phyloP scores from a whole-genome alignment of 64 coral and sea anemone genomes.

The Anthopleura sola region DNA sequence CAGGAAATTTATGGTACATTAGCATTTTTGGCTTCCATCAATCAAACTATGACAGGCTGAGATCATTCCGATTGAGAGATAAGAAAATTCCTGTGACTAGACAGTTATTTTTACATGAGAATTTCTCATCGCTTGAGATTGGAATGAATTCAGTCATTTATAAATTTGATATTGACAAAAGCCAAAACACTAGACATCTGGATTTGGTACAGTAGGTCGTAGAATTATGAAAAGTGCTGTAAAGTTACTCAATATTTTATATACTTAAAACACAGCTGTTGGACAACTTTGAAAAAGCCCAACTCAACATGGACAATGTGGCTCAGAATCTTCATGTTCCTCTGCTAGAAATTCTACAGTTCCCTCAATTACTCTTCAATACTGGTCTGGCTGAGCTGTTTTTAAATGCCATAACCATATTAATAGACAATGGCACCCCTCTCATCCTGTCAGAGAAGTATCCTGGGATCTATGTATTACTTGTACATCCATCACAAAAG shows the following conservation, averaged over 20 bases:
- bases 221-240: too few species aligned
- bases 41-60: too few species aligned
- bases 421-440: constrained; percentile 39
- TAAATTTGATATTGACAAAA: too few species aligned
- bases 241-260: neutral
- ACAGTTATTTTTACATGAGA: too few species aligned
- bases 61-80: too few species aligned
- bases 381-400: constrained; percentile 46
- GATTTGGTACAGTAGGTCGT: too few species aligned
- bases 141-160: too few species aligned
- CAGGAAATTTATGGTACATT: too few species aligned
- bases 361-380: constrained; percentile 56
- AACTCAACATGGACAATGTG: neutral
- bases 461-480: constrained; percentile 63
- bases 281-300: neutral
- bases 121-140: too few species aligned
- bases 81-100: too few species aligned
- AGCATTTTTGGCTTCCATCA: too few species aligned
- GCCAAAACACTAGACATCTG: too few species aligned
- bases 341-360: constrained; percentile 61
- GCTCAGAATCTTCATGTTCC: constrained; percentile 34
- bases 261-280: neutral
- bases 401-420: constrained; percentile 48
- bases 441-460: constrained; percentile 57
- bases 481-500: constrained; percentile 59